Evolutionary conservation across 2,113 vertebrate genomes (phyloP), one percentile per base, ranked within the genome.

Genomic region (Nannospalax galili): DNA sequence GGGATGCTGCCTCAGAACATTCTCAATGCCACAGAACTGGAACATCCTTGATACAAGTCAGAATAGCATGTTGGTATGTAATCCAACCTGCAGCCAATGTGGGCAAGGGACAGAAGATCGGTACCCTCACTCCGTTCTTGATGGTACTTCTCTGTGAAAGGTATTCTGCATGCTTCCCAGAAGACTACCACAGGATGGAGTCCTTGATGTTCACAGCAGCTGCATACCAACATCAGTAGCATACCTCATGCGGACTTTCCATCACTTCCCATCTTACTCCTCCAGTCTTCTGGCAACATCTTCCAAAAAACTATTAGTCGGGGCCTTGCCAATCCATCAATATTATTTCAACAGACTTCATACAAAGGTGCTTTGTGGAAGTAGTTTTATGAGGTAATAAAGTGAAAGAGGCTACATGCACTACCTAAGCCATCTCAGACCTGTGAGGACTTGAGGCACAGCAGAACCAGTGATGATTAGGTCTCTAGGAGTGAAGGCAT

Each of bases 361-460:
- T 7, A n/a, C 24, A 30, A 77, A 89, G 24, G 78, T 22, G 32
- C n/a, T 73, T 37, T 64, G n/a, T 20, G 26, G 20, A 86, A 77
- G 58, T 24, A 7, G 15, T 32, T 92, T 60, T 82, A 62, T 24
- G 17, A 12, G 19, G 4, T 2, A 58, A 52, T 2, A 48, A n/a
- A 2, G 8, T 9, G 15, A 56, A n/a, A 60, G 30, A 84, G 42
- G 24, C 56, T 26, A 3, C 28, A 1, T 35, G 84, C 12, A 4
- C 37, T 85, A 7, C 16, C 3, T 12, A 37, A 74, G 40, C 20
- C 26, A 35, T 3, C 19, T 5, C 69, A 82, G 79, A 73, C 1
- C n/a, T 12, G 37, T 72, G 37, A 74, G 24, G 45, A 17, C 14
- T 30, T 4, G 0, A 1, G 4, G 7, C 10, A 12, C 2, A 7